Percentiles rank a stretch among this genome's conserved stretches.
These are phyloP conservation scores for Alcis repandata DNA, from an alignment of 2,888 invertebrate species.

Conservation along the genomic window DNA sequence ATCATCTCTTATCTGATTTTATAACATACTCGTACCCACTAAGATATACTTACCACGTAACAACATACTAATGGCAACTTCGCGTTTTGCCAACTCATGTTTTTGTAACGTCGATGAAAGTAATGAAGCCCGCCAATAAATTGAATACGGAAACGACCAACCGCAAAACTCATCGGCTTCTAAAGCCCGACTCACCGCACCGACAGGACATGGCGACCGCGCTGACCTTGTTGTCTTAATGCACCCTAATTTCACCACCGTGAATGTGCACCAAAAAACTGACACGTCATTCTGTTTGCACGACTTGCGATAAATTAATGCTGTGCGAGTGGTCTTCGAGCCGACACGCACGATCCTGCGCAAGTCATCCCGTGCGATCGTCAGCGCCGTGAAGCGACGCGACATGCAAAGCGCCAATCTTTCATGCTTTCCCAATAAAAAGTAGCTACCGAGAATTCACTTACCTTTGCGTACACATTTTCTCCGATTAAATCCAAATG, in stretches of 20 bases:
- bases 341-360: conserved; percentile 67
- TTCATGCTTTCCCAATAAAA: conserved; percentile 61
- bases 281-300: conserved; percentile 82
- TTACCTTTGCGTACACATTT: conserved; percentile 54
- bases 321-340: conserved; percentile 69
- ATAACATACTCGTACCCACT: no score
- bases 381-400: conserved; percentile 47
- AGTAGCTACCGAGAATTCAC: conserved; percentile 61
- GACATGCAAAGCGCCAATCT: conserved; percentile 60
- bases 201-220: conserved; percentile 63
- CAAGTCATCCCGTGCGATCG: conserved; percentile 56
- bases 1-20: no score
- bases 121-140: conserved; percentile 39
- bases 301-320: conserved; percentile 82
- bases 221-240: conserved; percentile 84
- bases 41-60: not conserved
- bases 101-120: conserved; percentile 27
- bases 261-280: conserved; percentile 76
- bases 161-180: conserved; percentile 69
- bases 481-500: conserved; percentile 66
- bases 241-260: conserved; percentile 82
- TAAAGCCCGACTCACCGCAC: conserved; percentile 67
- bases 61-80: conserved; percentile 12
- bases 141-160: conserved; percentile 63
- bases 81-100: conserved; percentile 22